Evolutionary conservation across 2,113 vertebrate species (phyloP), one percentile per base, ranked within the genome.

Genomic region (Cyprinodon variegatus): DNA sequence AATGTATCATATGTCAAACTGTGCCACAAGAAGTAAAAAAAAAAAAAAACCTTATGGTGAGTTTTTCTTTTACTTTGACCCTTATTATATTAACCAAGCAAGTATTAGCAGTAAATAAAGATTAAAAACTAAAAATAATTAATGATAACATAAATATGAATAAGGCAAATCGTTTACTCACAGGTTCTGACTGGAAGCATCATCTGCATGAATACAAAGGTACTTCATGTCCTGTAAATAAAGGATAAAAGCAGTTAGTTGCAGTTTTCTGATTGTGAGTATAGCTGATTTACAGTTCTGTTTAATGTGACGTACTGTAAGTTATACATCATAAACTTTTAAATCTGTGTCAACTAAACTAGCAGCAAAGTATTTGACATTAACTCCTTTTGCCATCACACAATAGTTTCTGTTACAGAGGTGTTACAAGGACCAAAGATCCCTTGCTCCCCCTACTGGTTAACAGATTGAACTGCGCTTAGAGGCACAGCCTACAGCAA

Each of bases 171-270:
- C 10, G 73, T 64, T 4, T 71, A 96, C 96, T 96, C 83, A 97
- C 96, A 97, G 82, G 87, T 97, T 96, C 79, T 97, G 93, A 77
- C 85, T 95, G 60, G 95, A 94, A 1, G 95, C 94, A 87, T 97
- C 96, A 0, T 94, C 95, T 80, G 96, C 96, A 0, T 95, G 90
- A 78, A 97, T 96, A 68, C 96, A 97, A 81, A 96, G 95, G 66
- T 97, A 96, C 4, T 92, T 96, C 95, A 94, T 95, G 88, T 95
- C 95, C 96, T 97, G 93, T 14, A 88, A 79, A 43, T 79, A 4
- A 81, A 4, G 65, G 1, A 77, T 20, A 77, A 65, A 61, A 66
- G 61, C 13, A 53, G 11, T 41, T 61, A 15, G 83, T 0, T 50
- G 50, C 20, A 57, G 50, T 8, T 20, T 57, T 57, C 50, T 17